Conservation (phyloP, 1,140 invertebrate species). For the Drosophila kepulauana region DNA sequence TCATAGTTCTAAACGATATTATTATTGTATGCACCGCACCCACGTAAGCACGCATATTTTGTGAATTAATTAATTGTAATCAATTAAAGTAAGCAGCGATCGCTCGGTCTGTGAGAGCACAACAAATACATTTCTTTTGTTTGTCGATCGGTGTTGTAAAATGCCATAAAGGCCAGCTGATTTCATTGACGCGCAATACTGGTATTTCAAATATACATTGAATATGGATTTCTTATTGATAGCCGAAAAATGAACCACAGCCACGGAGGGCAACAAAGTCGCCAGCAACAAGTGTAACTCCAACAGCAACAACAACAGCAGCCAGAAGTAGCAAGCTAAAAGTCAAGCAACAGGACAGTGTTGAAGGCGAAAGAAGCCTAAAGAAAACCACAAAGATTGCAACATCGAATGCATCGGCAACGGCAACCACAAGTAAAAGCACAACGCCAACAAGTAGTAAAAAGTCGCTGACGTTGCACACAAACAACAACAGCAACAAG, state of each 20-base stretch:
- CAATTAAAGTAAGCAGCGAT: constrained; percentile 19
- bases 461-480: constrained; percentile 39
- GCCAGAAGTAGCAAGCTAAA: constrained; percentile 34
- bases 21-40: constrained; percentile 21
- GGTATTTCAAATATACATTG: neutral
- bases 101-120: constrained; percentile 21
- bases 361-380: constrained; percentile 48
- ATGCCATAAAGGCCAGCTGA: constrained; percentile 2
- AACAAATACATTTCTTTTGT: constrained; percentile 1
- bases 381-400: constrained; percentile 51
- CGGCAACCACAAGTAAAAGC: constrained; percentile 7
- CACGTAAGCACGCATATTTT: constrained; percentile 15
- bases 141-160: constrained; percentile 25
- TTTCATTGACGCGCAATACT: neutral
- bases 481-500: constrained; percentile 62
- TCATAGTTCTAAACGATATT: constrained; percentile 15
- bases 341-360: constrained; percentile 58
- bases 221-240: constrained; percentile 16
- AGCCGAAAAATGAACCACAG: constrained; percentile 55
- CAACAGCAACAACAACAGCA: constrained; percentile 20
- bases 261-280: constrained; percentile 54
- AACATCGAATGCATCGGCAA: constrained; percentile 1
- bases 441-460: constrained; percentile 39
- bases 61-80: constrained; percentile 15
- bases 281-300: constrained; percentile 54